Evolutionary conservation across 2,113 vertebrate species (phyloP).

Genomic region (Callithrix jacchus): DNA sequence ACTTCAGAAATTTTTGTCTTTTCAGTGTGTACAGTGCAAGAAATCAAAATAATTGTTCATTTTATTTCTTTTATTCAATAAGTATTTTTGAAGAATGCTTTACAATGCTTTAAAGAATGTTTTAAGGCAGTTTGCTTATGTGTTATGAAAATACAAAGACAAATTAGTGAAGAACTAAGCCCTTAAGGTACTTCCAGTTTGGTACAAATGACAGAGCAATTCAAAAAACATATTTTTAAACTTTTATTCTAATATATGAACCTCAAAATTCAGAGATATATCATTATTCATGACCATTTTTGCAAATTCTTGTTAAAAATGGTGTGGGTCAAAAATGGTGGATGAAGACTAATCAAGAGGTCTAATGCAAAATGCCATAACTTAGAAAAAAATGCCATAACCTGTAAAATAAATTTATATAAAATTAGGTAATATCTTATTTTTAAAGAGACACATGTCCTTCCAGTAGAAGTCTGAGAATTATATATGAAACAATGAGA

Average conservation of each 20-base stretch:
- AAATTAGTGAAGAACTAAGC: background rate
- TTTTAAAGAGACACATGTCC: background rate
- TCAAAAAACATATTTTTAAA: background rate
- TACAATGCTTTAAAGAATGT: no score
- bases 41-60: background rate
- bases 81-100: background rate
- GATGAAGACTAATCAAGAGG: background rate
- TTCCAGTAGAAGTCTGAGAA: background rate
- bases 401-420: background rate
- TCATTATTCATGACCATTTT: constrained; percentile 3
- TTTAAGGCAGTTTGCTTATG: background rate
- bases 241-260: background rate
- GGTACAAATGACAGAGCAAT: background rate
- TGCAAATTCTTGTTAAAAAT: background rate
- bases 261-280: background rate
- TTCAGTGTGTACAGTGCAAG: background rate
- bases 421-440: background rate
- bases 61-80: background rate
- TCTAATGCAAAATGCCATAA: background rate
- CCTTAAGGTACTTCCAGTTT: background rate
- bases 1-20: background rate
- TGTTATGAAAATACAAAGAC: constrained; percentile 16
- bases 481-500: background rate
- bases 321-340: background rate
- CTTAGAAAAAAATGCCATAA: no score